Percentiles rank a stretch among this genome's conserved stretches.
Conservation (phyloP, 1,140 invertebrate species). For the Pseudomyrmex gracilis region DNA sequence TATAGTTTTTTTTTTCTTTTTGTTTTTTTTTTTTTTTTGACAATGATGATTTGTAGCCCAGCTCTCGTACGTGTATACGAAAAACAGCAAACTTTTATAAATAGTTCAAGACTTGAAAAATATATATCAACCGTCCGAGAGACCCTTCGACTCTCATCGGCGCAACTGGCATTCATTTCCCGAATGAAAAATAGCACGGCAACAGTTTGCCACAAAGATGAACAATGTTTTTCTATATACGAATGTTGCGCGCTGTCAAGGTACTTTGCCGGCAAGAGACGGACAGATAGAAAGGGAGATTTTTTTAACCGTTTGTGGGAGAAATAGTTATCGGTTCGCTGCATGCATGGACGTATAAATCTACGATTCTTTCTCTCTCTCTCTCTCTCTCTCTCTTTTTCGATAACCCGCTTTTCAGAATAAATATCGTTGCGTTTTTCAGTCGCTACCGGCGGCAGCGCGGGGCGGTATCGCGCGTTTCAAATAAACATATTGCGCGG, state of each 20-base stretch:
- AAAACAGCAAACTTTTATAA: constrained; percentile 47
- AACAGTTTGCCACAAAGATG: constrained; percentile 57
- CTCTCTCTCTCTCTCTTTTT: too few relatives aligned
- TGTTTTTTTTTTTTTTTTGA: constrained; percentile 2
- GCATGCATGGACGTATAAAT: constrained; percentile 37
- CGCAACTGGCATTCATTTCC: constrained; percentile 48
- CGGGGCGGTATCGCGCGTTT: constrained; percentile 20
- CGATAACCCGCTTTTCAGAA: constrained; percentile 65
- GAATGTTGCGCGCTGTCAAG: constrained; percentile 49
- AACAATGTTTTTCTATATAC: constrained; percentile 53
- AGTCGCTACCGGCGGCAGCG: constrained; percentile 6
- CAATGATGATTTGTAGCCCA: constrained; percentile 52
- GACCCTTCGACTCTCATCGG: constrained; percentile 45
- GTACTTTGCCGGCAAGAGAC: not conserved
- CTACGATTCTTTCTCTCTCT: not conserved
- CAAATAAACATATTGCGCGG: constrained; percentile 43
- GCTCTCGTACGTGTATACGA: constrained; percentile 2
- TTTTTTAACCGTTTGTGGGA: constrained; percentile 20
- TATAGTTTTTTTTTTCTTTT: too few relatives aligned
- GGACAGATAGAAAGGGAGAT: not conserved
- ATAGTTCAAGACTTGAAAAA: constrained; percentile 48
- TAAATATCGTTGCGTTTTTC: constrained; percentile 63
- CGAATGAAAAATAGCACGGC: constrained; percentile 56
- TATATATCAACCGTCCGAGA: constrained; percentile 47
- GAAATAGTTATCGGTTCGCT: constrained; percentile 37